Evolutionary conservation across 1,140 invertebrate species (phyloP), one percentile per base, ranked within the genome.

Genomic region (Orius laevigatus): DNA sequence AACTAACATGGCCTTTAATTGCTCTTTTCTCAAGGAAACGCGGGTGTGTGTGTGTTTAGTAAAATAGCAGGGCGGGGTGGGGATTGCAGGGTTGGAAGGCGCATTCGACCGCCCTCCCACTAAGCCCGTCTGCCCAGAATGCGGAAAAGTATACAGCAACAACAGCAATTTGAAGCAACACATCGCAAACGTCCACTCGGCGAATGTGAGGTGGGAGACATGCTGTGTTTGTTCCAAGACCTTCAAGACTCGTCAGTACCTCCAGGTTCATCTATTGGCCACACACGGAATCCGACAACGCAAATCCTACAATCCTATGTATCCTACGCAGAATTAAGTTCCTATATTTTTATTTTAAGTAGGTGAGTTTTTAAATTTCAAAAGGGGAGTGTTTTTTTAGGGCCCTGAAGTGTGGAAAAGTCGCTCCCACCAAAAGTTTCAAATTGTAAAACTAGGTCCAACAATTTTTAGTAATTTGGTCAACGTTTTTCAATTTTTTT

Each of bases 91-190:
- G 55, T 19, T 35, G 32, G 12, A 14, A 57, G 58, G 38, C 52
- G 54, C 35, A 53, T 57, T 11, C 56, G 56, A 19, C 39, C 32
- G 45, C n/a, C 40, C 52, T 48, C 18, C 40, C 40, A 16, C 42
- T 56, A 76, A 74, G 62, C 75, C 75, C 50, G 73, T 74, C 56
- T 78, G 76, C 62, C 75, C 75, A 32, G 72, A 74, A 59, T 78
- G 75, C 63, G 75, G 75, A 54, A 77, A 76, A 60, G 70, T 71
- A 44, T 79, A 78, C 63, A 75, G 73, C 61, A 71, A 69, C 53
- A 69, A 68, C 59, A 75, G 74, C 58, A 80, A 79, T 60, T 66
- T 80, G 49, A 79, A 77, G 66, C 78, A 81, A 61, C 78, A 81
- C 66, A 75, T 79, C 55, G 72, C 77, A 52, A 79, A 79, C 66